phyloP scores from a whole-genome alignment of 2,888 invertebrate species.

The Limnephilus lunatus region DNA sequence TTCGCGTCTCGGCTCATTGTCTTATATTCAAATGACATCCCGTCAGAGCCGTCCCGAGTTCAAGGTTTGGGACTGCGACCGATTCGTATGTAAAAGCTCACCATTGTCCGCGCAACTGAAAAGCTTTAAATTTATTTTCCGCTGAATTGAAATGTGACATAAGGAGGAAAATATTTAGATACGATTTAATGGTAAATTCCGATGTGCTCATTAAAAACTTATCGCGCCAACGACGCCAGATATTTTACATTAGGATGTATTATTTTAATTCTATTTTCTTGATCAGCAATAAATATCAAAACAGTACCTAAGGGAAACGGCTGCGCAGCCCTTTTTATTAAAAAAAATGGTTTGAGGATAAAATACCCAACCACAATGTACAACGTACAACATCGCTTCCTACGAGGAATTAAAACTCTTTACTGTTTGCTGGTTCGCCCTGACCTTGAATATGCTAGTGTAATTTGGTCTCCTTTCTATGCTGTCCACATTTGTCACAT shows the following conservation, averaged over 20 bases:
- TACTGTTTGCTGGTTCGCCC: too few relatives aligned
- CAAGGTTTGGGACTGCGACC: constrained; percentile 43
- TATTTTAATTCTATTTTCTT: neutral
- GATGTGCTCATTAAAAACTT: neutral
- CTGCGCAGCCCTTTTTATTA: too few relatives aligned
- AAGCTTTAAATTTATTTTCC: constrained; percentile 43
- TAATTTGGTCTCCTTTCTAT: too few relatives aligned
- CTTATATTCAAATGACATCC: constrained; percentile 56
- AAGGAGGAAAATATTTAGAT: constrained; percentile 9
- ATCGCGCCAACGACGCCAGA: neutral
- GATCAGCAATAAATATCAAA: neutral
- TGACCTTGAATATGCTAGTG: too few relatives aligned
- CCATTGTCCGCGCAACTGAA: constrained; percentile 49
- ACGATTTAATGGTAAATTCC: neutral
- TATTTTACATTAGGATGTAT: neutral
- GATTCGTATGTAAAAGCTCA: constrained; percentile 49
- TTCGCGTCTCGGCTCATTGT: constrained; percentile 51
- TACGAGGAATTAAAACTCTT: too few relatives aligned
- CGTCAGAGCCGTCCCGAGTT: constrained; percentile 43
- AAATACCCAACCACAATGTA: too few relatives aligned
- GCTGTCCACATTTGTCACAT: too few relatives aligned
- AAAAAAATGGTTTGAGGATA: too few relatives aligned
- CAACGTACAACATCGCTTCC: too few relatives aligned
- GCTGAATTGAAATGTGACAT: constrained; percentile 26
- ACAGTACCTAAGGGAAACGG: neutral